A percentile compares a stretch with the other conserved stretches of the same genome.
These are phyloP conservation scores for Sinocyclocheilus anophthalmus DNA, from an alignment of 2,113 vertebrate species.

Conservation along the genomic window DNA sequence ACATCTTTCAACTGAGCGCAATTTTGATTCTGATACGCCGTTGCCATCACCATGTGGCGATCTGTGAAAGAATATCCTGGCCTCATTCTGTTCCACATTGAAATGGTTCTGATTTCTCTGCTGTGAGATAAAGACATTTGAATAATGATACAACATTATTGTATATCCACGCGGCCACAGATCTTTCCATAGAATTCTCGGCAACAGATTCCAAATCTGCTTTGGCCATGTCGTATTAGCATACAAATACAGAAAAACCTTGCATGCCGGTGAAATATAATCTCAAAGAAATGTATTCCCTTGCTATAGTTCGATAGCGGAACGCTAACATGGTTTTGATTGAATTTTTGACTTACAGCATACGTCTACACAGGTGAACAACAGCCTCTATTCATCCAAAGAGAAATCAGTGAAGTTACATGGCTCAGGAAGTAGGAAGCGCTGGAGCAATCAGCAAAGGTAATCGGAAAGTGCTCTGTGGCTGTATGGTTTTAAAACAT, in stretches of 20 bases:
- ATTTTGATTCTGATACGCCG: background rate
- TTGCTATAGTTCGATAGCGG: background rate
- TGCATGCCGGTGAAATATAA: background rate
- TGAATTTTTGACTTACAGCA: constrained; percentile 30
- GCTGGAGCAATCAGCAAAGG: constrained; percentile 19
- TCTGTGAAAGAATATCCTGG: constrained; percentile 18
- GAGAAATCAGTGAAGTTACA: constrained; percentile 24
- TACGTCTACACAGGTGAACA: constrained; percentile 26
- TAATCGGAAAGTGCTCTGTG: constrained; percentile 33
- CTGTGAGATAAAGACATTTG: constrained; percentile 23
- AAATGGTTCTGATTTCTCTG: constrained; percentile 1
- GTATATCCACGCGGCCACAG: background rate
- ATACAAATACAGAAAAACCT: constrained; percentile 29
- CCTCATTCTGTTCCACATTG: background rate
- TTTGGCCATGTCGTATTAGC: constrained; percentile 1
- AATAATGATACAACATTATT: constrained; percentile 37
- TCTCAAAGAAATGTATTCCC: constrained; percentile 8
- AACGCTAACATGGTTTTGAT: background rate
- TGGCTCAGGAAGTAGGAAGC: constrained; percentile 27
- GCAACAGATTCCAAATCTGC: constrained; percentile 9
- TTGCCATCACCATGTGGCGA: background rate
- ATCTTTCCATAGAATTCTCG: constrained; percentile 13
- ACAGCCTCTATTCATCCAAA: constrained; percentile 20
- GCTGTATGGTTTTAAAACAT: constrained; percentile 32
- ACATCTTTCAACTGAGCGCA: background rate